Evolutionary conservation across 2,888 invertebrate genomes (phyloP), one percentile per base, ranked within the genome.

Genomic region (Drosophila mulleri): DNA sequence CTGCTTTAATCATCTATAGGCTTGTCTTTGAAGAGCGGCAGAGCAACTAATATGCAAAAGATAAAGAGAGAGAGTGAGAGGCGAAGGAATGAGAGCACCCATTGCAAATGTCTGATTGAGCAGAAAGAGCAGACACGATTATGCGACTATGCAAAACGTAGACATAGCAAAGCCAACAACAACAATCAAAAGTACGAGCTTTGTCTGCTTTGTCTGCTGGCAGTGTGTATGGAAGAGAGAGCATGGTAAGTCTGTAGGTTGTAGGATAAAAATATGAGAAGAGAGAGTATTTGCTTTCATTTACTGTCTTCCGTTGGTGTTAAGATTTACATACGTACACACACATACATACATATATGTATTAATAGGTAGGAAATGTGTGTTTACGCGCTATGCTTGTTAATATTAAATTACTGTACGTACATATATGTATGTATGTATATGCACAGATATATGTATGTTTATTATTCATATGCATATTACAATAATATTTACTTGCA

Each of bases 1-100:
- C 50, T 32, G 50, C 32, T 35, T 50, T 50, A 20, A 50, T 50
- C 35, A 18, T 35, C 18, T 14, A 12, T 18, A 11, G n/a, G 12
- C 18, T 29, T 29, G 6, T 12, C 48, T 32, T 32, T 32, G 50
- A 18, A 50, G 18, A 18, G 18, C 18, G 18, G 1, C 50, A 50
- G 32, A 50, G 50, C 32, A 48, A 29, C n/a, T 48, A 29, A n/a
- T 48, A 48, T 18, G 18, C 32, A 50, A 9, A 48, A 50, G 18
- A 8, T 14, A 26, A 32, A 12, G 26, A 26, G n/a, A 29, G n/a
- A 12, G 29, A 29, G n/a, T n/a, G 26, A 29, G 29, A 8, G 29
- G 29, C 29, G 1, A 26, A 26, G 1, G 26, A 11, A 11, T 3
- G 29, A 48, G 29, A 29, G 12, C 29, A 7, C 18, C 18, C 29